Conservation (phyloP, 2,888 invertebrate genomes). For the Allygus modestus region DNA sequence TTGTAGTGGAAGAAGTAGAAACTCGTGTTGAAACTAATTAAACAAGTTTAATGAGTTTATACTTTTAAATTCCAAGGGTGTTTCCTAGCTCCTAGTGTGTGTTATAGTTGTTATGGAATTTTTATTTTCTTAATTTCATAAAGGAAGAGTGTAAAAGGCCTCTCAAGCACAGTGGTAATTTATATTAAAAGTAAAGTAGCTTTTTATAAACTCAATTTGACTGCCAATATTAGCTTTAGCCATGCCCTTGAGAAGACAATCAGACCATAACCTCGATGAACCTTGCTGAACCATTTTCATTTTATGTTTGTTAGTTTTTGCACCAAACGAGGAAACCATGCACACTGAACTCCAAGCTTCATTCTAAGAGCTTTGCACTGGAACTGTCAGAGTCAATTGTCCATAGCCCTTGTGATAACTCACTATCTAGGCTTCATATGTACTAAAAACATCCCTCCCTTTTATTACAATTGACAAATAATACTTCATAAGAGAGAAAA, state of each 20-base stretch:
- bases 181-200: background rate
- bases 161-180: background rate
- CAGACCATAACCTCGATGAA: background rate
- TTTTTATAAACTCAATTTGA: constrained; percentile 29
- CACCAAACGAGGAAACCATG: constrained; percentile 26
- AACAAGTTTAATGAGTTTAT: no score
- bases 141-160: background rate
- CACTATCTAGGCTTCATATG: constrained; percentile 4
- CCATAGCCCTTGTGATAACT: constrained; percentile 21
- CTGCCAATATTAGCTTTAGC: constrained; percentile 50
- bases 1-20: no score
- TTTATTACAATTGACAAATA: background rate
- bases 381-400: constrained; percentile 40
- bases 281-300: background rate
- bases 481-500: background rate
- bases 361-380: constrained; percentile 30
- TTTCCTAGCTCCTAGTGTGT: no score
- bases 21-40: no score
- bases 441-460: background rate
- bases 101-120: no score
- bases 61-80: no score
- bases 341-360: constrained; percentile 7
- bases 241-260: constrained; percentile 22
- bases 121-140: no score
- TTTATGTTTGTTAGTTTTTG: background rate